Evolutionary conservation across 2,888 invertebrate species (phyloP), one percentile per base, ranked within the genome.

Genomic region (Drosophila helvetica): DNA sequence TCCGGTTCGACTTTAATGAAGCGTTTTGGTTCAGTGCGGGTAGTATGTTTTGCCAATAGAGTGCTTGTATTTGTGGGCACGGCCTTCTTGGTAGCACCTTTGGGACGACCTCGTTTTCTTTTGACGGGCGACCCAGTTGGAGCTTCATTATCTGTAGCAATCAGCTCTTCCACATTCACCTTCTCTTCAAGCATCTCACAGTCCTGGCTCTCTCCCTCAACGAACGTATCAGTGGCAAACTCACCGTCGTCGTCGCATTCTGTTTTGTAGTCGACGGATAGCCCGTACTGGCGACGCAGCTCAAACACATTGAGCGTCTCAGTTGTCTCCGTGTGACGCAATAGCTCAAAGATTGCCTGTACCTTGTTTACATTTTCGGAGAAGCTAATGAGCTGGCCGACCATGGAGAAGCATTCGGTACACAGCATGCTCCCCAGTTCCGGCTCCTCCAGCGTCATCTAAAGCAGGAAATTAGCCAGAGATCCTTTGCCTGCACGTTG

Each of bases 381-480:
- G 25, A 79, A 82, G 22, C 53, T 33, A 0, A 59, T n/a, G 2
- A 81, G 47, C 4, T 59, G 61, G 6, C 25, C 60, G 6, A 82
- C 47, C 5, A 67, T 22, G 3, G 51, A n/a, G 42, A 72, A 58
- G 46, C 82, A 85, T 7, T 80, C 67, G 7, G 38, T 53, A 25
- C 86, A 85, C n/a, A 82, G 33, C 76, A 76, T 53, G 10, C 63
- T 68, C 10, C 82, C 86, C 10, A 82, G 54, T 22, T 74, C 66
- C 9, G 86, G 82, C 38, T 82, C 76, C 22, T 82, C 80, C 2
- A 45, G 22, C 5, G 72, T 74, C 47, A 82, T 82, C 86, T 82
- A n/a, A 25, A 53, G 17, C 19, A 15, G 33, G 12, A 9, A 6
- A 57, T 30, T 19, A 27, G n/a, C 46, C 15, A 19, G 8, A 17